phyloP scores from a whole-genome alignment of 2,888 invertebrate species.

The Dione juno region DNA sequence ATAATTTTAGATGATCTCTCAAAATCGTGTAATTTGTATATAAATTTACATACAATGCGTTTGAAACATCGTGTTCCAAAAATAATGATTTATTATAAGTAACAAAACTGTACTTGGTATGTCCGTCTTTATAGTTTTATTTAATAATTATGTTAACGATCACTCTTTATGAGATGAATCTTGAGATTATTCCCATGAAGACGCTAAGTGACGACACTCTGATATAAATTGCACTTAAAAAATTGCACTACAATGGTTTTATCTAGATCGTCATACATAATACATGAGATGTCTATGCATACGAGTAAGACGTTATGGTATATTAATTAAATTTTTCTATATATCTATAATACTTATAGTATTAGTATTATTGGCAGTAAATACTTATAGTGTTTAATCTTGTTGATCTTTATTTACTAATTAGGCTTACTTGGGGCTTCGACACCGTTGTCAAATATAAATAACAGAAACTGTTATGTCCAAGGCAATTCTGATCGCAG shows the following conservation, averaged over 20 bases:
- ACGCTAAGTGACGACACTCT: slow-evolving; percentile 17
- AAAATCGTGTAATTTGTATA: no score
- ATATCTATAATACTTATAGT: not conserved
- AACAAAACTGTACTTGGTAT: no score
- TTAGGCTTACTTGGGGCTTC: no score
- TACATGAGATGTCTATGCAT: slow-evolving; percentile 14
- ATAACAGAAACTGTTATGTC: no score
- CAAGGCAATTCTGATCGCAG: no score
- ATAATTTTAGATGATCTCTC: no score
- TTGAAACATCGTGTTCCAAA: no score
- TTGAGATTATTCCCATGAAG: slow-evolving; percentile 5
- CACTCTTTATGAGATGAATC: slow-evolving; percentile 1
- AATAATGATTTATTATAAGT: no score
- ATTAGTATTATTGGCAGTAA: no score
- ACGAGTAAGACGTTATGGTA: not conserved
- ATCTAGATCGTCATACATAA: slow-evolving; percentile 21
- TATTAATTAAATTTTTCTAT: not conserved
- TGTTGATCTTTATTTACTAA: no score
- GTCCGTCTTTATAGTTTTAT: not conserved
- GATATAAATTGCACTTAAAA: slow-evolving; percentile 15
- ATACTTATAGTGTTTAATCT: not conserved
- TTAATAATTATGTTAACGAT: slow-evolving; percentile 8
- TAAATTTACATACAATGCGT: no score
- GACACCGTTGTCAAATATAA: no score
- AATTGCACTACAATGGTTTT: slow-evolving; percentile 18